Base-by-base conservation (phyloP, 2,888 invertebrate species). In the Drosophila buzzatii region DNA sequence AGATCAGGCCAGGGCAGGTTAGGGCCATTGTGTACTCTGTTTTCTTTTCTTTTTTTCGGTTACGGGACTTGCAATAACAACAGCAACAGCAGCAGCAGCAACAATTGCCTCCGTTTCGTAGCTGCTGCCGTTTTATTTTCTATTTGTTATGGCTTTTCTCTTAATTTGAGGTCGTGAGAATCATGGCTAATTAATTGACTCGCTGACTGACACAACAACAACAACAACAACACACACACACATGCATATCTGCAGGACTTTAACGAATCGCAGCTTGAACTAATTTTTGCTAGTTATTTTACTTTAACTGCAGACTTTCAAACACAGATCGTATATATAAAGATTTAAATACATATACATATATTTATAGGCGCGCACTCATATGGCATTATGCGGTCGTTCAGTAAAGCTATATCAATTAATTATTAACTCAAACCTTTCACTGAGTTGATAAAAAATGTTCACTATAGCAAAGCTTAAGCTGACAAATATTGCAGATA, bases 81-180 rank as follows among this genome's bases (percentile, higher is more conserved):
- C 51, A 20, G 4, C 62, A 70, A 53, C 45, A 45, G 7, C 58
- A 60, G 52, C 70, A 42, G 52, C 62, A 52, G 44, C 76, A 71
- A 76, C 77, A 79, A 79, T 75, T 79, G 79, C 79, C 72, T 78
- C 73, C 61, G 76, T 77, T 80, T 80, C 77, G 56, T 64, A 60
- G 68, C 57, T 78, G 71, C 66, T 76, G 79, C 73, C 71, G 73
- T 82, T 83, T 81, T 71, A 83, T 81, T 89, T 90, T 89, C 79
- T 85, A 82, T 91, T 90, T 89, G 89, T 87, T 84, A 85, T 90
- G 85, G 87, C 85, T 82, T 90, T 91, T 88, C 90, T 90, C 83
- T 90, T 91, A 91, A 91, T 91, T 90, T 91, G 90, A 91, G 91
- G 91, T 91, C 91, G 91, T 91, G 91, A 91, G 91, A 91, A 91